phyloP scores from a whole-genome alignment of 2,797 vertebrate genomes.

The Pangasius mekongensis region DNA sequence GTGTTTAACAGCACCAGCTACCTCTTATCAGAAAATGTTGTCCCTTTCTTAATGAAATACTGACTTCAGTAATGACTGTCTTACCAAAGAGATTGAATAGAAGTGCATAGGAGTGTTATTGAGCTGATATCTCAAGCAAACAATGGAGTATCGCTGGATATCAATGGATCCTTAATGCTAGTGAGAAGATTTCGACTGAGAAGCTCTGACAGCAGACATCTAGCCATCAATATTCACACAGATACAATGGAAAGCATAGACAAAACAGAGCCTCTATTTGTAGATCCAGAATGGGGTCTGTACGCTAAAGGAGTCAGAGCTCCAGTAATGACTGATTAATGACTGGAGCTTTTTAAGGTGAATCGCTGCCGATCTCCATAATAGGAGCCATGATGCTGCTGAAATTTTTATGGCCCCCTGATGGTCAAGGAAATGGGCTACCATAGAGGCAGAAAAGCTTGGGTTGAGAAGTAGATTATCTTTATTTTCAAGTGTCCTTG shows the following conservation, averaged over 20 bases:
- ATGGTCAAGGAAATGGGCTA: conserved; percentile 50
- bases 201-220: conserved; percentile 27
- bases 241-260: not conserved
- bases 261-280: conserved; percentile 28
- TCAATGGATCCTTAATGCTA: not conserved
- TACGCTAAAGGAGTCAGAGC: conserved; percentile 18
- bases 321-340: conserved; percentile 60
- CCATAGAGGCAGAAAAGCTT: conserved; percentile 28
- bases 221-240: conserved; percentile 22
- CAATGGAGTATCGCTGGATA: not conserved
- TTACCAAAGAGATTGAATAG: not conserved
- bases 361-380: conserved; percentile 51
- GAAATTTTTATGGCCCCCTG: conserved; percentile 54
- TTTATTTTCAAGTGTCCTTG: conserved; percentile 21
- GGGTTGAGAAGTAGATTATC: conserved; percentile 33
- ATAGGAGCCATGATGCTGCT: conserved; percentile 49
- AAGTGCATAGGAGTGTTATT: conserved; percentile 4
- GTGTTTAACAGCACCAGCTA: not conserved
- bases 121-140: conserved; percentile 18
- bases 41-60: conserved; percentile 1
- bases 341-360: conserved; percentile 49
- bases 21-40: conserved; percentile 26
- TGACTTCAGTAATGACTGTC: not conserved
- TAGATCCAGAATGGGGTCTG: conserved; percentile 37
- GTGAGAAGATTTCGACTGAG: conserved; percentile 4